Percentiles rank a stretch among this genome's conserved stretches.
Conservation (phyloP, 2,113 vertebrate species). For the Mobula birostris region DNA sequence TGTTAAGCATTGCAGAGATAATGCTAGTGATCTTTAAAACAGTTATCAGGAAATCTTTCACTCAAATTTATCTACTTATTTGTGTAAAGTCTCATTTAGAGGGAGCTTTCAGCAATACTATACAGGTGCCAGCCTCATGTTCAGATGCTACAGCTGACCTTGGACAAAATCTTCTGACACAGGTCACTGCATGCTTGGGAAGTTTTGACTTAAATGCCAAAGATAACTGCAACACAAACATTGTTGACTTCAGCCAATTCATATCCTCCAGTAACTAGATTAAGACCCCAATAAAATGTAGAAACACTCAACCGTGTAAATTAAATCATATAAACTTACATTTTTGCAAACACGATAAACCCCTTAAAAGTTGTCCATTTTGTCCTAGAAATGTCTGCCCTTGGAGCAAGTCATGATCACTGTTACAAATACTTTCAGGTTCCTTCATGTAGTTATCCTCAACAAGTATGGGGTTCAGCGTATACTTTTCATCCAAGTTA, state of each 20-base stretch:
- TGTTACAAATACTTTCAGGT: not conserved
- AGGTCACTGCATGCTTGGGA: no score
- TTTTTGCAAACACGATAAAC: not conserved
- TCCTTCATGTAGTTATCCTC: conserved; percentile 24
- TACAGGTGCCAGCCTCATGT: no score
- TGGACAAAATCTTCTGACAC: no score
- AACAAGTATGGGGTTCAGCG: not conserved
- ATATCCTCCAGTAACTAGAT: not conserved
- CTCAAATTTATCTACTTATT: no score
- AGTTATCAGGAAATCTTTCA: no score
- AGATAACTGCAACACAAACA: no score
- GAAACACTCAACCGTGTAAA: not conserved
- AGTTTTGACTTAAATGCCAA: not conserved
- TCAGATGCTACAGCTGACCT: no score
- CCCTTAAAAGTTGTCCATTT: conserved; percentile 53
- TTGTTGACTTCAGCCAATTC: not conserved
- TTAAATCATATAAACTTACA: not conserved
- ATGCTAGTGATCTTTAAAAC: no score
- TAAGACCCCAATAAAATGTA: not conserved
- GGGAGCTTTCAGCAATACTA: no score
- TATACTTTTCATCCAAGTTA: conserved; percentile 30
- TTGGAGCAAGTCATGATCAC: conserved; percentile 30
- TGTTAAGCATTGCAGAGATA: no score
- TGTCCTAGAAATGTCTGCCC: conserved; percentile 62
- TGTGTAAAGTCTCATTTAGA: no score